Percentiles rank a stretch among this genome's conserved stretches.
Evolutionary conservation across 2,113 vertebrate species (phyloP).

Genomic region (Crotalus horridus): DNA sequence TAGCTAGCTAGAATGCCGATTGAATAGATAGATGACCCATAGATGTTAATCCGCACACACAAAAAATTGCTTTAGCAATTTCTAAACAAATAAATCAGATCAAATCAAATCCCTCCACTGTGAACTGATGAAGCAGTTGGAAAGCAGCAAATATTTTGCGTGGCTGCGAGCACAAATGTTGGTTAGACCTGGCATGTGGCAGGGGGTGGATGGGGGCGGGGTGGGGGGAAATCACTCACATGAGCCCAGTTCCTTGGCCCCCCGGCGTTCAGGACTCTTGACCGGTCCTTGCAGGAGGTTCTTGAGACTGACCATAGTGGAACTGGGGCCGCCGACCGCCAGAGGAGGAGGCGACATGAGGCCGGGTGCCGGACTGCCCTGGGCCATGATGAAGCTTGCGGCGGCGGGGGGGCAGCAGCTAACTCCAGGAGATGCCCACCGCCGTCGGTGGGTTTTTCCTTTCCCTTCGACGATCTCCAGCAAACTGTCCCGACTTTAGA

Average conservation of each 20-base stretch:
- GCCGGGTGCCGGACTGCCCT: slow-evolving; percentile 3
- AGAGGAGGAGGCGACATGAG: slow-evolving; percentile 7
- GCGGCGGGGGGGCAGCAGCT: not conserved
- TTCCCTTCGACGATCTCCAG: not conserved
- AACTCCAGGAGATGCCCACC: slow-evolving; percentile 47
- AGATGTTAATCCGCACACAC: not conserved
- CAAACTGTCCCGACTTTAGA: not conserved
- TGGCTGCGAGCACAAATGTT: not conserved
- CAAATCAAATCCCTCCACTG: not conserved
- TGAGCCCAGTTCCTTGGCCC: slow-evolving; percentile 8
- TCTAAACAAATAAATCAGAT: not conserved
- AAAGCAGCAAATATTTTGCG: not conserved
- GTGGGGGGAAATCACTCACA: not conserved
- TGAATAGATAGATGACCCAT: not conserved
- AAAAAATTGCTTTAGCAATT: not conserved
- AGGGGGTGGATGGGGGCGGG: not conserved
- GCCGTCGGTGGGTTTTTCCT: slow-evolving; percentile 28
- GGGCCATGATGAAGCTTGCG: slow-evolving; percentile 13
- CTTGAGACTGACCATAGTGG: slow-evolving; percentile 38
- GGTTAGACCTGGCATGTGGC: not conserved
- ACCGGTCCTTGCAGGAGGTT: slow-evolving; percentile 46
- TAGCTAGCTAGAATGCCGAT: no score
- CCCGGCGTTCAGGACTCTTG: slow-evolving; percentile 41
- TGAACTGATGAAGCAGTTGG: not conserved
- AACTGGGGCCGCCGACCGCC: not conserved